These are phyloP conservation scores for Drosophila tristis DNA, from an alignment of 1,140 invertebrate genomes.

Conservation along the genomic window DNA sequence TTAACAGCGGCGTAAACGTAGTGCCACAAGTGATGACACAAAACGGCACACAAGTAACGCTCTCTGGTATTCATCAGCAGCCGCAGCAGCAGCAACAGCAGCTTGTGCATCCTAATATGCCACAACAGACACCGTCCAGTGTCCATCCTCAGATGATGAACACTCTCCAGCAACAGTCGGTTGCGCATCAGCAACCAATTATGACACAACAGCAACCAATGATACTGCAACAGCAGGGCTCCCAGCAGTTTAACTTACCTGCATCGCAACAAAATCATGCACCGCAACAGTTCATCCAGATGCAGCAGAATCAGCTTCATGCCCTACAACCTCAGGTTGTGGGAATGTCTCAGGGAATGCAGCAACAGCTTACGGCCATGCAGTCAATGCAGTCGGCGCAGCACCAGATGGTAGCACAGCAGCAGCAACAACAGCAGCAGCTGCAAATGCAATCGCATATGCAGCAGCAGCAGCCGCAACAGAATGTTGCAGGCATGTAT, in stretches of 20 bases:
- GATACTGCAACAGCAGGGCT: constrained; percentile 51
- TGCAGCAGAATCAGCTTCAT: constrained; percentile 59
- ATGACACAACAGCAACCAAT: constrained; percentile 50
- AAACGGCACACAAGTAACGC: constrained; percentile 43
- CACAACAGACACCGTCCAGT: constrained; percentile 41
- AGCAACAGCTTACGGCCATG: constrained; percentile 51
- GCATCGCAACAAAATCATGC: constrained; percentile 46
- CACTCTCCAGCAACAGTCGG: constrained; percentile 51
- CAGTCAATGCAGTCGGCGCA: constrained; percentile 49
- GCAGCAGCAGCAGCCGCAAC: constrained; percentile 44
- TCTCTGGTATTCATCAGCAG: constrained; percentile 22
- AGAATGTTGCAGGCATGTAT: constrained; percentile 50
- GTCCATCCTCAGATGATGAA: constrained; percentile 48
- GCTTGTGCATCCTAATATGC: constrained; percentile 46
- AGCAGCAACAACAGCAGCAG: constrained; percentile 55
- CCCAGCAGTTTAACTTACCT: constrained; percentile 57
- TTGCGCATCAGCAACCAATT: constrained; percentile 42
- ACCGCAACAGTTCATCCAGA: constrained; percentile 58
- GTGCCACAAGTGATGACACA: constrained; percentile 35
- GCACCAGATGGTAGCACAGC: constrained; percentile 61
- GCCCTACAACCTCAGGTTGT: constrained; percentile 44
- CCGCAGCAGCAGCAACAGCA: constrained; percentile 24
- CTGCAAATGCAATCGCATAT: constrained; percentile 61
- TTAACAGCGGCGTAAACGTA: constrained; percentile 6
- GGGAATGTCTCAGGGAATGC: constrained; percentile 44